Evolutionary conservation across 92 coral and sea anemone species (phyloP).

Genomic region (Galaxea fascicularis): DNA sequence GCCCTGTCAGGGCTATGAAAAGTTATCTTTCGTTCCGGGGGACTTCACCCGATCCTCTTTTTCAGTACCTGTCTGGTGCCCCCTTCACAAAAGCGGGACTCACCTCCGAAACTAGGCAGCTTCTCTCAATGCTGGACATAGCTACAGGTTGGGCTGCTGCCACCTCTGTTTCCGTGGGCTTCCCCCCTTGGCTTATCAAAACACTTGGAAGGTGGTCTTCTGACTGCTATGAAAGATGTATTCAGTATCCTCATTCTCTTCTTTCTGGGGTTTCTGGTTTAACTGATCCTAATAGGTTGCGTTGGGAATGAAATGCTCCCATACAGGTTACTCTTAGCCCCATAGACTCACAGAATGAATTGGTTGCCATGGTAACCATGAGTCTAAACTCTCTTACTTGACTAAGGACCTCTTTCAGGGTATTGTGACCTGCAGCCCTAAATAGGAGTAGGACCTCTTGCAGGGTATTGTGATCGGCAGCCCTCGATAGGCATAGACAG

Average conservation of each 20-base stretch:
- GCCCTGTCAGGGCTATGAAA: background rate
- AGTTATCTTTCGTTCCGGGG: background rate
- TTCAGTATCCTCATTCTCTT: background rate
- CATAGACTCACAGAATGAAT: no score
- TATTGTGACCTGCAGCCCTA: no score
- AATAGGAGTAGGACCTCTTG: no score
- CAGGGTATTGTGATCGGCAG: no score
- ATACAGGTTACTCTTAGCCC: no score
- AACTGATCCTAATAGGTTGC: no score
- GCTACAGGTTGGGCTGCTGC: background rate
- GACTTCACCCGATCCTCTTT: background rate
- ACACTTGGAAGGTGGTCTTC: background rate
- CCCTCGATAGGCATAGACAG: no score
- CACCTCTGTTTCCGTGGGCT: background rate
- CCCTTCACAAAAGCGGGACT: background rate
- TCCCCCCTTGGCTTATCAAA: background rate
- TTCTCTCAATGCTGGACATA: background rate
- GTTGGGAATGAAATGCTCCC: no score
- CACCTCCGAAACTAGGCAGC: slow-evolving; percentile 11
- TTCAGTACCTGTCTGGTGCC: background rate
- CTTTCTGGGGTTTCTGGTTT: slow-evolving; percentile 2
- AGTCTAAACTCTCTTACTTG: no score
- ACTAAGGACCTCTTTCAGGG: no score
- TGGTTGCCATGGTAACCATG: no score
- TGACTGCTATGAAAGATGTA: background rate